Conservation (phyloP, 2,797 vertebrate genomes). For the Trachurus trachurus region DNA sequence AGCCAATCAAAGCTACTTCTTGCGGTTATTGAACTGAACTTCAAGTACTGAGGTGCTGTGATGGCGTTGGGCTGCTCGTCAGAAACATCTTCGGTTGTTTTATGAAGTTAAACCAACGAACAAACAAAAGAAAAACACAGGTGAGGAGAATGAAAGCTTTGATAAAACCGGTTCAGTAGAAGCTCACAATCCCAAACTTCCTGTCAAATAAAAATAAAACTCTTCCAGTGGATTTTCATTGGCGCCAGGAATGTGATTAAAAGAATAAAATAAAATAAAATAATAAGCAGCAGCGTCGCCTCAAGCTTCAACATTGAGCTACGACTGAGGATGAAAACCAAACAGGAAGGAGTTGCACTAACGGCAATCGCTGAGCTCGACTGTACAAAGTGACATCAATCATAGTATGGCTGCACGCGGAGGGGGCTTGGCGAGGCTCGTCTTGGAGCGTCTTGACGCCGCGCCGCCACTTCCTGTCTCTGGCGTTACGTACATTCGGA, state of each 20-base stretch:
- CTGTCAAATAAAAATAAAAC: not conserved
- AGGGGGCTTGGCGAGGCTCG: conserved; percentile 18
- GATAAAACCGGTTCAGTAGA: not conserved
- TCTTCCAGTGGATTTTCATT: not conserved
- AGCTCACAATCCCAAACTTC: conserved; percentile 15
- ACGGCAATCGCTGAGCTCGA: conserved; percentile 24
- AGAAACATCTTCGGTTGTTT: not conserved
- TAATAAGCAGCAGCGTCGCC: no score
- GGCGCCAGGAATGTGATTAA: not conserved
- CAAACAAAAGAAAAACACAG: not conserved
- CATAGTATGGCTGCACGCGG: conserved; percentile 58
- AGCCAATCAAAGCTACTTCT: no score
- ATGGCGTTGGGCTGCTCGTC: not conserved
- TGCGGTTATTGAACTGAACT: not conserved
- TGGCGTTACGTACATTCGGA: conserved; percentile 52
- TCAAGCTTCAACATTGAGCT: conserved; percentile 19
- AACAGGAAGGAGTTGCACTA: conserved; percentile 3
- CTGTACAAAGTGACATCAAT: conserved; percentile 75
- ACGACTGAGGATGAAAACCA: conserved; percentile 8
- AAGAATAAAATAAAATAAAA: not conserved
- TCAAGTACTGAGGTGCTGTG: no score
- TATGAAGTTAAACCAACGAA: not conserved
- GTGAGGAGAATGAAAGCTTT: not conserved
- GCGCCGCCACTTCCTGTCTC: conserved; percentile 24
- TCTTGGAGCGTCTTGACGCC: conserved; percentile 17